Evolutionary conservation across 2,113 vertebrate genomes (phyloP), one percentile per base, ranked within the genome.

Genomic region (Etheostoma spectabile): DNA sequence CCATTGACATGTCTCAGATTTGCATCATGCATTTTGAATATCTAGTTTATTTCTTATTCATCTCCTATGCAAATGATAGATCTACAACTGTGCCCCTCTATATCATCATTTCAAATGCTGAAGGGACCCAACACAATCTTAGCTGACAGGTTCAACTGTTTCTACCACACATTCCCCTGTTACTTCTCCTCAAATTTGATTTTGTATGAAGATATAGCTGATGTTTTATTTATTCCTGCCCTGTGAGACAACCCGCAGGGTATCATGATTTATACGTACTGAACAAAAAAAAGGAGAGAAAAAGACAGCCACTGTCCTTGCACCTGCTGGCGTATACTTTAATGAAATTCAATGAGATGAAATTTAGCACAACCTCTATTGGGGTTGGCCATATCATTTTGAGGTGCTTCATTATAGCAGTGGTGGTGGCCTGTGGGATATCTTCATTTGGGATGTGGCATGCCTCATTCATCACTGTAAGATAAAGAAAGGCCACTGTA

Each of bases 341-440:
- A 94, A 94, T 93, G 93, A 94, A 94, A 95, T 94, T 94, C 91
- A 93, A 92, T 83, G 89, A 93, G 93, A 93, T 94, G 91, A 94
- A 93, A 93, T 95, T 93, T 93, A 90, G 82, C 88, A 85, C 93
- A 93, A 91, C 89, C 88, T 92, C 93, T 93, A 88, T 84, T 91
- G 92, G 86, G 92, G 82, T 74, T 90, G 90, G 93, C 84, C 90
- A 74, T 87, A 92, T 95, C 93, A 90, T 93, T 94, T 93, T 93
- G 89, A 93, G 94, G 91, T 91, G 93, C 91, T 95, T 94, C 91
- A 94, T 94, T 94, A 95, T 82, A 86, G 85, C 89, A 77, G 86
- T 74, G 83, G 81, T 89, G 87, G 87, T 85, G 91, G 90, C 93
- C 84, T 91, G 72, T 89, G 91, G 90, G 87, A 91, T 64, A 82